Percentiles rank a stretch among this genome's conserved stretches.
phyloP scores from a whole-genome alignment of 1,140 invertebrate genomes.

The Listronotus bonariensis region DNA sequence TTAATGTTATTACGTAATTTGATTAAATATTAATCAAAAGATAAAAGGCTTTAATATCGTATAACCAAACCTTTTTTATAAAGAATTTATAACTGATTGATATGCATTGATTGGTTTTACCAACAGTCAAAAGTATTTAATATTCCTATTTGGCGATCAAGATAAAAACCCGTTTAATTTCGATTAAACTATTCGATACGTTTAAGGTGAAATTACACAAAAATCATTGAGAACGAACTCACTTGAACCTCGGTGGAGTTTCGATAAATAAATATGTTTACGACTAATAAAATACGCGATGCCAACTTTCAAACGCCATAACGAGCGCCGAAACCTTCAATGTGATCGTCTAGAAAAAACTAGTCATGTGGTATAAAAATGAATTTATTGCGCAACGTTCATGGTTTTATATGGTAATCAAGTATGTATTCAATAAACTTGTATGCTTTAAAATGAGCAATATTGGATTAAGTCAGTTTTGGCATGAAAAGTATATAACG shows the following conservation, averaged over 20 bases:
- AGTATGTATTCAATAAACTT: no score
- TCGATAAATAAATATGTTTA: conserved; percentile 29
- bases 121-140: conserved; percentile 5
- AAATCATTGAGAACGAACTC: conserved; percentile 47
- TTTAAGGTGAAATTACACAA: conserved; percentile 43
- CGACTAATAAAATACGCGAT: conserved; percentile 1
- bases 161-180: conserved; percentile 22
- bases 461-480: no score
- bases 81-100: no score
- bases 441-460: no score
- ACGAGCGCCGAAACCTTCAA: conserved; percentile 38
- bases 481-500: no score
- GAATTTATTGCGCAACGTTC: no score
- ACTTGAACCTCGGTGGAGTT: conserved; percentile 36
- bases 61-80: no score
- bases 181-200: conserved; percentile 8
- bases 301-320: conserved; percentile 41
- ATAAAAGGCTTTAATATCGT: no score
- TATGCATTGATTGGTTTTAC: no score
- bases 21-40: no score
- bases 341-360: not conserved
- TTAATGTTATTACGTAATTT: no score
- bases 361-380: not conserved
- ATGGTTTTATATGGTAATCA: no score
- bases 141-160: conserved; percentile 19